Evolutionary conservation across 2,888 invertebrate genomes (phyloP).

Genomic region (Xiphydria camelus): DNA sequence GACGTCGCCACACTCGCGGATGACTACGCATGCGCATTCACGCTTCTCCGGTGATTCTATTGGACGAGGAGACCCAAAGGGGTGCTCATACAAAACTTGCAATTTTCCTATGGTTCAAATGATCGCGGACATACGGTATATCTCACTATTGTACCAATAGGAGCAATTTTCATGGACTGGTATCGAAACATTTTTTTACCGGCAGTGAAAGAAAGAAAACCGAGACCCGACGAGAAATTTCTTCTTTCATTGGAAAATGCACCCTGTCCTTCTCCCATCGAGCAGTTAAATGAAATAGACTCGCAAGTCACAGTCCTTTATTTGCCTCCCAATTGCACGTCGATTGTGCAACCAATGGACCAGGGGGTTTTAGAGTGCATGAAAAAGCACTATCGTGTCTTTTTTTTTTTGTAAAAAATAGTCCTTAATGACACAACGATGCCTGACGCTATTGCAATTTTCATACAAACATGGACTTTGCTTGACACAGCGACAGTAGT

Average conservation of each 20-base stretch:
- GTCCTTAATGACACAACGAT: background rate
- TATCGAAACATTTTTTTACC: conserved; percentile 17
- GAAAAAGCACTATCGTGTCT: conserved; percentile 1
- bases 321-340: conserved; percentile 4
- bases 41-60: no score
- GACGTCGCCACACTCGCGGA: no score
- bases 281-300: conserved; percentile 5
- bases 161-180: conserved; percentile 6
- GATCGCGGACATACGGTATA: no score
- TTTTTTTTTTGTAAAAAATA: conserved; percentile 4
- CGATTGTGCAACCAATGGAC: conserved; percentile 11
- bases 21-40: no score
- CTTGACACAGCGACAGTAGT: no score
- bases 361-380: conserved; percentile 9
- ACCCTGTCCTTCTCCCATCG: conserved; percentile 4
- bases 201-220: conserved; percentile 16
- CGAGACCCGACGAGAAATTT: conserved; percentile 4
- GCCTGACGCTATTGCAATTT: no score
- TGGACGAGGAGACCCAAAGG: no score
- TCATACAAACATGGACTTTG: no score
- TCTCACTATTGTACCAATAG: background rate
- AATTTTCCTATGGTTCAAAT: no score
- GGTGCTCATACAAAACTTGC: no score
- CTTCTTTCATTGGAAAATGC: conserved; percentile 10
- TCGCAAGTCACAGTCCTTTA: conserved; percentile 4